phyloP scores from a whole-genome alignment of 2,113 vertebrate genomes.

The Galbula dea region DNA sequence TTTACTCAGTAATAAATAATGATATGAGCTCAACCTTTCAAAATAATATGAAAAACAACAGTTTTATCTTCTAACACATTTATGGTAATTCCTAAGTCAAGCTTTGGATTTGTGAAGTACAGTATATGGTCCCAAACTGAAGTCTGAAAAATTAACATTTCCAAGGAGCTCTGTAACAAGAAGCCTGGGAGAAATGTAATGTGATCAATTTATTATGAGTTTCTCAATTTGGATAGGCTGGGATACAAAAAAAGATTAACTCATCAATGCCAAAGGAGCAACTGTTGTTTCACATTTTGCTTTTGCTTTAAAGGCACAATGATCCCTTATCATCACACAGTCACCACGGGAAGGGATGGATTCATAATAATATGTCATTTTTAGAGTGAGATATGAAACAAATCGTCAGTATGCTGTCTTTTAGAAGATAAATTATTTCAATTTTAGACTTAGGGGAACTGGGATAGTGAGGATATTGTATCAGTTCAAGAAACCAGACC shows the following conservation, averaged over 20 bases:
- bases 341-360: background rate
- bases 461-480: background rate
- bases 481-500: background rate
- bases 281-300: background rate
- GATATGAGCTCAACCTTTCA: conserved; percentile 20
- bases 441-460: background rate
- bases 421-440: background rate
- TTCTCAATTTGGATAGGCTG: background rate
- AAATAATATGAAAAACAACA: conserved; percentile 17
- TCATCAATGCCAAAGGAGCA: background rate
- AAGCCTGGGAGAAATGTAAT: background rate
- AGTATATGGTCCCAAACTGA: background rate
- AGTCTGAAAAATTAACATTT: conserved; percentile 50
- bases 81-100: background rate
- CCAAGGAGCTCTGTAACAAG: background rate
- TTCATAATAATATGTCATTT: background rate
- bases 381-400: background rate
- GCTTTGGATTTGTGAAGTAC: background rate
- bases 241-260: background rate
- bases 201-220: background rate
- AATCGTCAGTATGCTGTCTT: background rate
- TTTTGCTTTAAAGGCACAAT: background rate
- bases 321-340: background rate
- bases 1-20: conserved; percentile 53
- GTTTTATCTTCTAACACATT: conserved; percentile 23